phyloP scores from a whole-genome alignment of 1,140 invertebrate species.

The Drosophila kurseongensis region DNA sequence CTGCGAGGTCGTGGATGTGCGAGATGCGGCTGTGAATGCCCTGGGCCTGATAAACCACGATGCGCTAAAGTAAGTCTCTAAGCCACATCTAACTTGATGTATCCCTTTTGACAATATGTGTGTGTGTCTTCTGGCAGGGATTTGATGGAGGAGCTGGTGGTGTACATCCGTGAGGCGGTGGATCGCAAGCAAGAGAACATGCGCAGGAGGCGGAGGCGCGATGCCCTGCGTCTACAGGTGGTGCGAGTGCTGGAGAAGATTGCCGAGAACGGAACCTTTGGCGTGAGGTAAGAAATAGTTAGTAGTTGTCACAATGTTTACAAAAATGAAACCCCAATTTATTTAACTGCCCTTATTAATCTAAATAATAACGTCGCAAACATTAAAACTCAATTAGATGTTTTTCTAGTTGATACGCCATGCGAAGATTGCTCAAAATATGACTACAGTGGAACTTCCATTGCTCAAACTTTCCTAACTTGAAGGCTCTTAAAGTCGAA shows the following conservation, averaged over 20 bases:
- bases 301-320: no score
- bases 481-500: no score
- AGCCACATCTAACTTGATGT: constrained; percentile 10
- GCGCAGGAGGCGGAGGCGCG: constrained; percentile 93
- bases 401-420: no score
- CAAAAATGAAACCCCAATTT: no score
- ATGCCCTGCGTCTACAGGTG: constrained; percentile 95
- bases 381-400: no score
- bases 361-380: no score
- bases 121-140: constrained; percentile 88
- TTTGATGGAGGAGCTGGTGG: constrained; percentile 97
- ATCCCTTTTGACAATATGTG: constrained; percentile 5
- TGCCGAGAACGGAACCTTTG: constrained; percentile 96
- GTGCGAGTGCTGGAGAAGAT: constrained; percentile 96
- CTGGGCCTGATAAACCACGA: constrained; percentile 96
- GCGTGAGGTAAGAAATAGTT: constrained; percentile 88
- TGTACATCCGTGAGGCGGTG: constrained; percentile 97
- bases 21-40: constrained; percentile 96
- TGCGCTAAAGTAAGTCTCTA: constrained; percentile 92
- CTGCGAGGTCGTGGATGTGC: constrained; percentile 96
- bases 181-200: constrained; percentile 99
- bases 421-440: no score
- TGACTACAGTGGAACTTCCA: no score
- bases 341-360: no score
- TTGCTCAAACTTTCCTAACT: no score